Conservation (phyloP, 2,888 invertebrate species). For the Drosophila meridiana region DNA sequence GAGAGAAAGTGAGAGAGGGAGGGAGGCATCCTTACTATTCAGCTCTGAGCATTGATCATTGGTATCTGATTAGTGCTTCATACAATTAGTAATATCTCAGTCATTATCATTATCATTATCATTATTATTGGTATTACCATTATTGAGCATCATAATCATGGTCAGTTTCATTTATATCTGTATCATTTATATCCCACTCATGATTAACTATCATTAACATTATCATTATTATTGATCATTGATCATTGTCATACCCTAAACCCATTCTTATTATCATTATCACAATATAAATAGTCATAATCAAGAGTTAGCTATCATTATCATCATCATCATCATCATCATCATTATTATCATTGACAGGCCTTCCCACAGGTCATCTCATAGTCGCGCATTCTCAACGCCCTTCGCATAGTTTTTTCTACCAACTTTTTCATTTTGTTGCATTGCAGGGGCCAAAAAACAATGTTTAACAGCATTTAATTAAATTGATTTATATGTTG, state of each 20-base stretch:
- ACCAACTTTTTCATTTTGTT: neutral
- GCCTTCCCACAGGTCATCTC: neutral
- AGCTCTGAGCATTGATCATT: neutral
- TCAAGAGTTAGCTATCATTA: neutral
- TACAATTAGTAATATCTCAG: neutral
- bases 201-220: neutral
- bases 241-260: too few relatives aligned
- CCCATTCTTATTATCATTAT: too few relatives aligned
- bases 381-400: neutral
- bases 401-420: neutral
- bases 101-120: neutral
- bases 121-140: neutral
- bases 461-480: conserved; percentile 59
- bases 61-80: neutral
- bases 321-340: neutral
- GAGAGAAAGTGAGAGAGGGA: neutral
- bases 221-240: neutral
- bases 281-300: neutral
- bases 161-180: too few relatives aligned
- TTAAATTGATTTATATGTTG: conserved; percentile 68
- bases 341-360: neutral
- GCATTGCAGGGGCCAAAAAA: neutral
- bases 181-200: neutral
- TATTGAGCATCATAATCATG: neutral
- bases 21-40: neutral